Conservation (phyloP, 2,797 vertebrate genomes). For the Poeciliopsis presidionis region DNA sequence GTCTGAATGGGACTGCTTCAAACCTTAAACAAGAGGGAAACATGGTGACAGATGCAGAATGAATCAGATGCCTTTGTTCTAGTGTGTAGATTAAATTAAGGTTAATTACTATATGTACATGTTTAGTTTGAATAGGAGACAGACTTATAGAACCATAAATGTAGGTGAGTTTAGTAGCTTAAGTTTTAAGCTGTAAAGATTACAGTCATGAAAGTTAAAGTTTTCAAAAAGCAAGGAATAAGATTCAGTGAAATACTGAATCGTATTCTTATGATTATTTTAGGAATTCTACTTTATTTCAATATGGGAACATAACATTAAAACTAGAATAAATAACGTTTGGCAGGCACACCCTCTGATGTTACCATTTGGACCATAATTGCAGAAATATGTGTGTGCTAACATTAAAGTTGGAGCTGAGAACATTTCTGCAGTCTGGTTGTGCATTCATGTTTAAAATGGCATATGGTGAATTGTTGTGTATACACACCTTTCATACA, state of each 20-base stretch:
- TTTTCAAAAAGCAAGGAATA: background rate
- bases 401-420: background rate
- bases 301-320: background rate
- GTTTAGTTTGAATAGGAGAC: constrained; percentile 21
- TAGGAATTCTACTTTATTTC: background rate
- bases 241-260: background rate
- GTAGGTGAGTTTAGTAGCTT: background rate
- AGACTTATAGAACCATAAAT: background rate
- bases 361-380: background rate
- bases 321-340: background rate
- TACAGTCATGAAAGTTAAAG: background rate
- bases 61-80: constrained; percentile 18
- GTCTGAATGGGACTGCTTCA: constrained; percentile 66
- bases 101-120: constrained; percentile 44
- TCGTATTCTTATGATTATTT: background rate
- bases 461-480: background rate
- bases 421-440: background rate
- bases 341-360: background rate
- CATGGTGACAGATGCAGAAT: constrained; percentile 33
- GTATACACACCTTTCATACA: background rate
- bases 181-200: background rate
- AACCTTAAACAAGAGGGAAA: constrained; percentile 68
- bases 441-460: background rate
- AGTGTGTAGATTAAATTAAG: constrained; percentile 28
- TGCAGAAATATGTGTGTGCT: background rate